Conservation (phyloP, 1,140 invertebrate genomes). For the Diabrotica virgifera region DNA sequence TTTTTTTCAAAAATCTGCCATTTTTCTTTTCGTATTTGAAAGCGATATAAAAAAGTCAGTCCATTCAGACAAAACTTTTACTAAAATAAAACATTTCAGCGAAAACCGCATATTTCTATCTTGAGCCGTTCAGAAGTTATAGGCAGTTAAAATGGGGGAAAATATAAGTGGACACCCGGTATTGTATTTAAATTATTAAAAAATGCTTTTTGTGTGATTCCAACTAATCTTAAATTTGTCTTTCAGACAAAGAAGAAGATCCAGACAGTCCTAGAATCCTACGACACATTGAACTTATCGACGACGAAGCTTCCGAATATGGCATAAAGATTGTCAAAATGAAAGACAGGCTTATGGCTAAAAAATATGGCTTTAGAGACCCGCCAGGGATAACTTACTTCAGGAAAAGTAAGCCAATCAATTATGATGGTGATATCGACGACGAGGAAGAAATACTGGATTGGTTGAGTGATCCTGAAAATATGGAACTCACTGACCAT, state of each 20-base stretch:
- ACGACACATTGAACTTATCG: slow-evolving; percentile 84
- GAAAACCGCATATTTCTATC: too few species aligned
- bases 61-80: too few species aligned
- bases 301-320: slow-evolving; percentile 88
- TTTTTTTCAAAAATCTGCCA: too few species aligned
- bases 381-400: slow-evolving; percentile 90
- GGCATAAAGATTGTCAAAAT: slow-evolving; percentile 91
- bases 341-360: slow-evolving; percentile 86
- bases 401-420: slow-evolving; percentile 84
- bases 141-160: too few species aligned
- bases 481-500: slow-evolving; percentile 91
- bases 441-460: slow-evolving; percentile 92
- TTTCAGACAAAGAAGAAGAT: slow-evolving; percentile 78
- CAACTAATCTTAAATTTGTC: neutral
- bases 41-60: too few species aligned
- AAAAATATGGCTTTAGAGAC: slow-evolving; percentile 88
- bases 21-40: too few species aligned
- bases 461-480: slow-evolving; percentile 90
- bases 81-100: too few species aligned
- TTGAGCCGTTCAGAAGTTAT: too few species aligned
- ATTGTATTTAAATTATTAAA: too few species aligned
- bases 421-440: slow-evolving; percentile 89
- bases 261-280: slow-evolving; percentile 72
- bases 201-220: neutral
- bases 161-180: too few species aligned